These are phyloP conservation scores for Centropus bengalensis DNA, from an alignment of 2,113 vertebrate genomes.

Conservation along the genomic window DNA sequence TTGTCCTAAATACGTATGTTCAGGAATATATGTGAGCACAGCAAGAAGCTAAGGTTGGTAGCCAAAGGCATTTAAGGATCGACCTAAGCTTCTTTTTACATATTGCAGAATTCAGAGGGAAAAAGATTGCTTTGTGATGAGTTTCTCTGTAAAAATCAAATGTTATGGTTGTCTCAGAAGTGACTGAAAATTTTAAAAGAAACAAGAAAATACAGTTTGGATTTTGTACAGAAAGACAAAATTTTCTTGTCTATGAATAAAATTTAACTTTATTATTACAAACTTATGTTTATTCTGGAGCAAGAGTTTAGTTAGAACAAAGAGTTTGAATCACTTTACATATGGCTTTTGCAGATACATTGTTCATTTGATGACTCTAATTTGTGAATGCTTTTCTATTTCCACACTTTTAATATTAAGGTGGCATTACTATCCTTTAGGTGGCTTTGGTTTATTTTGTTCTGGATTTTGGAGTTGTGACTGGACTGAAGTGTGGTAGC, in stretches of 20 bases:
- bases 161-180: neutral
- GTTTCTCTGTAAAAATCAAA: neutral
- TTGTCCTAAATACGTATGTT: neutral
- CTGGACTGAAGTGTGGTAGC: neutral
- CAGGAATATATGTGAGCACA: neutral
- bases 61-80: neutral
- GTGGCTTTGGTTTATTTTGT: neutral
- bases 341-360: neutral
- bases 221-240: neutral
- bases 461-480: neutral
- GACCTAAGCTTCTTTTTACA: neutral
- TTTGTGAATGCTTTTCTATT: neutral
- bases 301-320: neutral
- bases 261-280: neutral
- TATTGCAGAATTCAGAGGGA: neutral
- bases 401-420: neutral
- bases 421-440: neutral
- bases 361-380: neutral
- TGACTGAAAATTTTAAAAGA: neutral
- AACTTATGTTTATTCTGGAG: neutral
- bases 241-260: neutral
- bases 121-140: neutral
- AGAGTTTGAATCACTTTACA: neutral
- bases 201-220: neutral
- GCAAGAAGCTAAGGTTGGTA: neutral